Percentiles rank a stretch among this genome's conserved stretches.
phyloP scores from a whole-genome alignment of 2,888 invertebrate species.

The Nymphalis polychloros region DNA sequence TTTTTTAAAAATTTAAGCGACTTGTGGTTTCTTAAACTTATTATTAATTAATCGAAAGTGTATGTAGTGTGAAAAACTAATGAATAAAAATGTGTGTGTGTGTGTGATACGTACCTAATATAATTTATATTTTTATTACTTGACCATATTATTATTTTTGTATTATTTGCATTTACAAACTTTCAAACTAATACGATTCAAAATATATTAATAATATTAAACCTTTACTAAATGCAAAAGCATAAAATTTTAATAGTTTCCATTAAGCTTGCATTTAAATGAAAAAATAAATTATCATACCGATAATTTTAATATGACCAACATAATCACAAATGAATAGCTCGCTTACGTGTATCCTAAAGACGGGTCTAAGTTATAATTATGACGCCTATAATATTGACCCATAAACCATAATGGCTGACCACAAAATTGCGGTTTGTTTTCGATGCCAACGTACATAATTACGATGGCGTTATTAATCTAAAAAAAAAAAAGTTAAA shows the following conservation, averaged over 20 bases:
- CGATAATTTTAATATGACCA: conserved; percentile 22
- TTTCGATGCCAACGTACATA: conserved; percentile 74
- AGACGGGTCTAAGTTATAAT: conserved; percentile 54
- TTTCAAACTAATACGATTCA: too few relatives aligned
- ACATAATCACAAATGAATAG: conserved; percentile 49
- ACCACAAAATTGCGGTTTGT: conserved; percentile 74
- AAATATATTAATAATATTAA: too few relatives aligned
- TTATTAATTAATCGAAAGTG: too few relatives aligned
- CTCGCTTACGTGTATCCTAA: conserved; percentile 42
- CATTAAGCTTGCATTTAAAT: too few relatives aligned
- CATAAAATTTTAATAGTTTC: too few relatives aligned
- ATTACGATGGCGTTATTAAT: conserved; percentile 68
- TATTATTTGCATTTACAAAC: too few relatives aligned
- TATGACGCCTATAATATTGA: conserved; percentile 76
- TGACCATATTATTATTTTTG: too few relatives aligned
- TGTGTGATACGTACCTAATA: not conserved
- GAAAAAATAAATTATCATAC: conserved; percentile 7
- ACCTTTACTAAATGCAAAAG: too few relatives aligned
- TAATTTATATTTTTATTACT: not conserved
- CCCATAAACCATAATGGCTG: conserved; percentile 70
- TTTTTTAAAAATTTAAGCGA: not conserved
- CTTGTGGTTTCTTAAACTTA: too few relatives aligned
- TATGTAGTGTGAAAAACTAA: too few relatives aligned
- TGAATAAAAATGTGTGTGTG: too few relatives aligned
- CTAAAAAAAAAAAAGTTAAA: conserved; percentile 62